Percentiles rank a stretch among this genome's conserved stretches.
Conservation (phyloP, 2,113 vertebrate genomes). For the Prunella fulvescens region DNA sequence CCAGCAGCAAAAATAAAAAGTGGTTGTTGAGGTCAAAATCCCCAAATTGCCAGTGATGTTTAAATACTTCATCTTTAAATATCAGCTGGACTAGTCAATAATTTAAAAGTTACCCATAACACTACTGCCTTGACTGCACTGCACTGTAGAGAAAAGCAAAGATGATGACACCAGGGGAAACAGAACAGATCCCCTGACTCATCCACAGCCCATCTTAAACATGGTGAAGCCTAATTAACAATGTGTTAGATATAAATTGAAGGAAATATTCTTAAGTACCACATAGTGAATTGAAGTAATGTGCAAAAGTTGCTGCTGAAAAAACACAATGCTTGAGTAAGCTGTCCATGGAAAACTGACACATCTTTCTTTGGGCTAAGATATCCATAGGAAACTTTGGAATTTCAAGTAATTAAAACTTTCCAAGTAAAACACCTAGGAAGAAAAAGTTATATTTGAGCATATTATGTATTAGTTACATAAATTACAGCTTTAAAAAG, state of each 20-base stretch:
- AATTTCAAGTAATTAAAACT: background rate
- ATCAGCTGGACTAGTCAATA: background rate
- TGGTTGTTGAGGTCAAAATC: background rate
- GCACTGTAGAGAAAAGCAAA: background rate
- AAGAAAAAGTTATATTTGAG: background rate
- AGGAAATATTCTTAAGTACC: background rate
- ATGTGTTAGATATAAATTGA: background rate
- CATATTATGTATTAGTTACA: fast-evolving
- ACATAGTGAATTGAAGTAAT: background rate
- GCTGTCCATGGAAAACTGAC: background rate
- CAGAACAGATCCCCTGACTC: background rate
- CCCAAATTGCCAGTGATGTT: background rate
- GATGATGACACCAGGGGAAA: background rate
- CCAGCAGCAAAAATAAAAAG: background rate
- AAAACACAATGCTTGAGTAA: background rate
- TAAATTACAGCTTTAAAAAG: background rate
- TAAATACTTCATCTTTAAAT: background rate
- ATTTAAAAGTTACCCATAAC: background rate
- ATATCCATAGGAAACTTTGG: background rate
- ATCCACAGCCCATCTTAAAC: background rate
- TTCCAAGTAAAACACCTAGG: background rate
- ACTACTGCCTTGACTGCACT: background rate
- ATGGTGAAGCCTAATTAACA: background rate
- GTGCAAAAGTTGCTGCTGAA: background rate
- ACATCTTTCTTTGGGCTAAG: background rate